Base-by-base conservation (phyloP, 2,888 invertebrate genomes). In the Patella pellucida region DNA sequence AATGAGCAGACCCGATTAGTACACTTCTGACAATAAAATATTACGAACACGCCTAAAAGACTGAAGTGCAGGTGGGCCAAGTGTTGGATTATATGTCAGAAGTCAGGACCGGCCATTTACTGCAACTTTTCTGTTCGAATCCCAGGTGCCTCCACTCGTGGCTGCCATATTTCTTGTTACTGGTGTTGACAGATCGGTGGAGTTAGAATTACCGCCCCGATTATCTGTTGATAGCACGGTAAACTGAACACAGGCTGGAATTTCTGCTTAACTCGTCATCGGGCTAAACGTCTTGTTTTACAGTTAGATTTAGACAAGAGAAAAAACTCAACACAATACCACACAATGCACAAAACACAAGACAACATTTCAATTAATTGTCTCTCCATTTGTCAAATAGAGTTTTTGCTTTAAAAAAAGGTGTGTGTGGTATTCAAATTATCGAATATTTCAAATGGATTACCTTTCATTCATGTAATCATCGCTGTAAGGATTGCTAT, bases 131-230 rank as follows among this genome's bases (percentile, higher is more conserved):
- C 23, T 23, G 19, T 15, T 62, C 23, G 12, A 9, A 23, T 23
- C 19, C 62, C 62, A 62, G 62, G 62, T 62, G 62, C 62, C 62
- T 62, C 62, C 14, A 19, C 23, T 62, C 62, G 62, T 62, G 62
- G 62, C 23, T 62, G 62, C 62, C 62, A 62, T 62, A 62, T 62
- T 62, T 62, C 62, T 62, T 62, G 12, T 62, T 62, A 23, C 62
- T 23, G 12, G 23, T 23, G 62, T 62, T 62, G 62, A 62, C 62
- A 62, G 62, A 62, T 23, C 19, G 19, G 62, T 62, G 19, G 62
- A 62, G 62, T 62, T 62, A 62, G 23, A 62, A 62, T 62, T 62
- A 62, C 62, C 62, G 62, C 62, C 62, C 62, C 62, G 62, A 62
- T 62, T 62, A 62, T 62, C 62, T 62, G 62, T 62, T 62, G 62